phyloP scores from a whole-genome alignment of 2,797 vertebrate genomes.

The Rhincodon typus region DNA sequence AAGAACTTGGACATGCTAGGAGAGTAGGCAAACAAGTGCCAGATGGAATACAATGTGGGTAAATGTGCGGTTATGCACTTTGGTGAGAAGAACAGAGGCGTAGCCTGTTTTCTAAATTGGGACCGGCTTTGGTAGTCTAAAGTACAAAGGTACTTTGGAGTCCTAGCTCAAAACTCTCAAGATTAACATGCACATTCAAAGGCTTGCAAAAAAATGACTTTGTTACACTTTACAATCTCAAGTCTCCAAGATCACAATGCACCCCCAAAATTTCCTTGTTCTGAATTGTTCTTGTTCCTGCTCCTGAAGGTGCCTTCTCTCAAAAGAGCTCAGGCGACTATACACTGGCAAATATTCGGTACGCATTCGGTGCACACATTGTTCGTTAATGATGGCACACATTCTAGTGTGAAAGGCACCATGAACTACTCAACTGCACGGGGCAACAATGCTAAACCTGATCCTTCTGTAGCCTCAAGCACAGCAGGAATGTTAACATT shows the following conservation, averaged over 20 bases:
- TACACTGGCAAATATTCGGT: not conserved
- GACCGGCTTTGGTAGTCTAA: no score
- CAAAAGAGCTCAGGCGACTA: not conserved
- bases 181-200: not conserved
- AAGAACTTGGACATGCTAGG: no score
- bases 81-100: no score
- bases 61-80: no score
- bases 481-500: not conserved
- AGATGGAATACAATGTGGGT: no score
- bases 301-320: not conserved
- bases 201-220: not conserved
- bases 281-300: not conserved
- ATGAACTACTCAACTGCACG: not conserved
- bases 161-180: no score
- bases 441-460: not conserved
- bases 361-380: not conserved
- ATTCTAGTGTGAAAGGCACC: not conserved
- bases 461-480: not conserved
- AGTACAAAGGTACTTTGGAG: no score
- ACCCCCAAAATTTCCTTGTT: not conserved
- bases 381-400: not conserved
- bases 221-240: not conserved
- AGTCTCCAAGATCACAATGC: not conserved
- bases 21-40: no score
- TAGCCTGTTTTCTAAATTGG: no score